Percentiles rank a stretch among this genome's conserved stretches.
Conservation (phyloP, 2,113 vertebrate genomes). For the Speoplatyrhinus poulsoni region DNA sequence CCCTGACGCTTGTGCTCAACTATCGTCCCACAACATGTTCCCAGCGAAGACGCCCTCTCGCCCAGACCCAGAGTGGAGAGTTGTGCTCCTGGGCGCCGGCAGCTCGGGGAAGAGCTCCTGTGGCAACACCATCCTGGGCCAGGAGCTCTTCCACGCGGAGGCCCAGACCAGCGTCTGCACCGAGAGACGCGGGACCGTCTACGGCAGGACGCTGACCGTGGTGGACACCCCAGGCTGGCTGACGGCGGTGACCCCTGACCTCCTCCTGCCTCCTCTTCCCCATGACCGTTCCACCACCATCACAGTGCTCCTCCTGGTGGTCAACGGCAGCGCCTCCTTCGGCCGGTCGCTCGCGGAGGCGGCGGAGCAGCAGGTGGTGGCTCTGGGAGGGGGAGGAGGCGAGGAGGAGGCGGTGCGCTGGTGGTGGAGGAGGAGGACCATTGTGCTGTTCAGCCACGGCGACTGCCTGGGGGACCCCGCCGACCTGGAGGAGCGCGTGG, state of each 20-base stretch:
- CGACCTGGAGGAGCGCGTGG: slow-evolving; percentile 58
- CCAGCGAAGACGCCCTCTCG: slow-evolving; percentile 46
- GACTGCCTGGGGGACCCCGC: slow-evolving; percentile 66
- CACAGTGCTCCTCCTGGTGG: slow-evolving; percentile 57
- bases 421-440: slow-evolving; percentile 44
- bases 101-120: slow-evolving; percentile 70
- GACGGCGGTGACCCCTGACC: slow-evolving; percentile 30
- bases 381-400: slow-evolving; percentile 24
- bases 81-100: slow-evolving; percentile 54
- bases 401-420: slow-evolving; percentile 43
- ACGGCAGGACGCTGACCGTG: slow-evolving; percentile 42
- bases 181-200: slow-evolving; percentile 14
- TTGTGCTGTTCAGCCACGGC: slow-evolving; percentile 68
- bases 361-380: slow-evolving; percentile 51
- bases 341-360: slow-evolving; percentile 21
- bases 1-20: neutral
- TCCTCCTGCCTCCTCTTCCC: slow-evolving; percentile 27
- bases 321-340: slow-evolving; percentile 67
- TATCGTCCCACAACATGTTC: neutral
- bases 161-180: slow-evolving; percentile 27
- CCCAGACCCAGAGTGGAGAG: slow-evolving; percentile 37
- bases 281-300: neutral
- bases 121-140: slow-evolving; percentile 67
- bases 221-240: slow-evolving; percentile 59
- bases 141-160: slow-evolving; percentile 33